These are phyloP conservation scores for Menura novaehollandiae DNA, from an alignment of 2,113 vertebrate genomes.

Conservation along the genomic window DNA sequence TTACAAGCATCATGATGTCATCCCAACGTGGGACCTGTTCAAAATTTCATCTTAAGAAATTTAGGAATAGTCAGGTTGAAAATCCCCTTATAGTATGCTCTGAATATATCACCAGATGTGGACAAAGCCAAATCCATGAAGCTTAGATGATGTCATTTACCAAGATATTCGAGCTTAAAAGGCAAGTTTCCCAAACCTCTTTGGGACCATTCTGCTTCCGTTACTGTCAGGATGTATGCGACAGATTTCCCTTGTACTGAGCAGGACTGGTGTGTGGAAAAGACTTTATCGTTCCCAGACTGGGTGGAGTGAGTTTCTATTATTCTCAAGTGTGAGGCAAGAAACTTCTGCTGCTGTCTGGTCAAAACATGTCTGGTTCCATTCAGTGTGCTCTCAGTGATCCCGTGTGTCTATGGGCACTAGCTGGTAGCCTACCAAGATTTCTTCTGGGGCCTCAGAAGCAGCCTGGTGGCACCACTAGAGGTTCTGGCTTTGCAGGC, in stretches of 20 bases:
- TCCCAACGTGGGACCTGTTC: neutral
- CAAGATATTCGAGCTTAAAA: neutral
- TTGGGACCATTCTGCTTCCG: rapidly evolving
- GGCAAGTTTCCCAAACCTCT: neutral
- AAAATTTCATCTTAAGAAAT: neutral
- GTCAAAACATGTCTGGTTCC: neutral
- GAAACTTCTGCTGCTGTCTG: neutral
- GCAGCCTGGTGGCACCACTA: neutral
- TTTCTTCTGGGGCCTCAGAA: neutral
- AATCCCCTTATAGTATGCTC: neutral
- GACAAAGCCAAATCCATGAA: neutral
- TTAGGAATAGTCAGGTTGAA: neutral
- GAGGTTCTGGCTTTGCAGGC: neutral
- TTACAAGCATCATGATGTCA: neutral
- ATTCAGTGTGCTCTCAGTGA: neutral
- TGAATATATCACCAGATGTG: neutral
- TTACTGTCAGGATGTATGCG: rapidly evolving
- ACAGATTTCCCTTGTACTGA: neutral
- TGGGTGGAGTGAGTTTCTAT: neutral
- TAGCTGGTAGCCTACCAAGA: neutral
- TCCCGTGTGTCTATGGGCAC: neutral
- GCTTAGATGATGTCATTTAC: neutral
- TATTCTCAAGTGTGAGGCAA: neutral
- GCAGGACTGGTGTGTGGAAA: neutral
- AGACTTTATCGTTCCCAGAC: neutral